A percentile compares a stretch with the other conserved stretches of the same genome.
Evolutionary conservation across 2,113 vertebrate genomes (phyloP).

Genomic region (Chaenocephalus aceratus): DNA sequence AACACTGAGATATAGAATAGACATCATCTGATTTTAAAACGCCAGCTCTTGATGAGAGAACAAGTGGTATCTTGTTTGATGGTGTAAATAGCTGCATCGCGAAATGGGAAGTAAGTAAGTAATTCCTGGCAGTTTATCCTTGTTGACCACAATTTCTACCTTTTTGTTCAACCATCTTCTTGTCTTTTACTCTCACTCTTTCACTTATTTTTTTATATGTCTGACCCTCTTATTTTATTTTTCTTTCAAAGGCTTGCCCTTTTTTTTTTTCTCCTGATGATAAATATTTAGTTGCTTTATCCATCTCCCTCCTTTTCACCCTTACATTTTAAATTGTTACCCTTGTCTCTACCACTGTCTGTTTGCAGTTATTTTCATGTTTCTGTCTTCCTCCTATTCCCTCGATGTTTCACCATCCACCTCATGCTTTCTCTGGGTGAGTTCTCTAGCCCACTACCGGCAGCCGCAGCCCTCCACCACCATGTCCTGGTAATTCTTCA

Average conservation of each 20-base stretch:
- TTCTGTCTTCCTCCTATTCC: slow-evolving; percentile 28
- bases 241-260: slow-evolving; percentile 5
- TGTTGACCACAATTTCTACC: slow-evolving; percentile 31
- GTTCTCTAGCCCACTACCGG: slow-evolving; percentile 71
- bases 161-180: background rate
- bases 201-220: background rate
- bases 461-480: slow-evolving; percentile 89
- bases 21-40: slow-evolving; percentile 33
- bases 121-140: slow-evolving; percentile 45
- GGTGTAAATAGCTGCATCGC: slow-evolving; percentile 41
- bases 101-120: slow-evolving; percentile 44
- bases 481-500: slow-evolving; percentile 91
- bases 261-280: slow-evolving; percentile 33
- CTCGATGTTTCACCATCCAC: background rate
- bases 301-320: background rate
- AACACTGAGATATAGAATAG: slow-evolving; percentile 33
- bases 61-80: slow-evolving; percentile 21
- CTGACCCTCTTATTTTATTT: background rate
- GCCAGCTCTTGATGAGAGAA: slow-evolving; percentile 26
- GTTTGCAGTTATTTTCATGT: slow-evolving; percentile 28
- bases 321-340: slow-evolving; percentile 42
- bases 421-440: slow-evolving; percentile 4
- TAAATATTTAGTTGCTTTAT: slow-evolving; percentile 39
- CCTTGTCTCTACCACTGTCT: slow-evolving; percentile 48
- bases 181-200: slow-evolving; percentile 8